Evolutionary conservation across 2,113 vertebrate genomes (phyloP).

Genomic region (Rhea americana): DNA sequence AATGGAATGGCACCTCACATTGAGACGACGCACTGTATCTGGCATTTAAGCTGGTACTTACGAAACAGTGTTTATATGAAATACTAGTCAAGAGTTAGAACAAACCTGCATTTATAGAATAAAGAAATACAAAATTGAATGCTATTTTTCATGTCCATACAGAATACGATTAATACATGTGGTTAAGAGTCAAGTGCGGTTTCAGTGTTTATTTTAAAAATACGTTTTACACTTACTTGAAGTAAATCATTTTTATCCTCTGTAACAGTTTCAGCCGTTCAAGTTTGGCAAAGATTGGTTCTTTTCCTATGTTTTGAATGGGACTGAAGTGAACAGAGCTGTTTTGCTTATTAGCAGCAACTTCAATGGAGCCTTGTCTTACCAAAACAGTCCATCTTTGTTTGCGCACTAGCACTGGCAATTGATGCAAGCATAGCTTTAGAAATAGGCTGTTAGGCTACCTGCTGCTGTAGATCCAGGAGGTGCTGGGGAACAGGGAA

Average conservation of each 20-base stretch:
- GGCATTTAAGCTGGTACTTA: neutral
- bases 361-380: slow-evolving; percentile 66
- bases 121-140: neutral
- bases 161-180: slow-evolving; percentile 33
- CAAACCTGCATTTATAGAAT: neutral
- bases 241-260: slow-evolving; percentile 38
- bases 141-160: neutral
- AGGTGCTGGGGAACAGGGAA: neutral
- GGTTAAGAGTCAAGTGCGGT: slow-evolving; percentile 13
- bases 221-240: slow-evolving; percentile 27
- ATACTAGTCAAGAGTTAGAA: neutral
- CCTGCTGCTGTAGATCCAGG: slow-evolving; percentile 43
- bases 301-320: slow-evolving; percentile 43
- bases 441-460: slow-evolving; percentile 38
- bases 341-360: slow-evolving; percentile 49
- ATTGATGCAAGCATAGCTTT: neutral
- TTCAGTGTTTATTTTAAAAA: slow-evolving; percentile 53
- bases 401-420: slow-evolving; percentile 4
- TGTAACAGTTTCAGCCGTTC: slow-evolving; percentile 49
- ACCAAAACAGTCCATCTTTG: slow-evolving; percentile 68
- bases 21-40: neutral
- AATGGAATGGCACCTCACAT: neutral
- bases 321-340: slow-evolving; percentile 42
- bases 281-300: slow-evolving; percentile 41
- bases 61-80: neutral